Evolutionary conservation across 2,113 vertebrate species (phyloP), one percentile per base, ranked within the genome.

Genomic region (Upupa epops): DNA sequence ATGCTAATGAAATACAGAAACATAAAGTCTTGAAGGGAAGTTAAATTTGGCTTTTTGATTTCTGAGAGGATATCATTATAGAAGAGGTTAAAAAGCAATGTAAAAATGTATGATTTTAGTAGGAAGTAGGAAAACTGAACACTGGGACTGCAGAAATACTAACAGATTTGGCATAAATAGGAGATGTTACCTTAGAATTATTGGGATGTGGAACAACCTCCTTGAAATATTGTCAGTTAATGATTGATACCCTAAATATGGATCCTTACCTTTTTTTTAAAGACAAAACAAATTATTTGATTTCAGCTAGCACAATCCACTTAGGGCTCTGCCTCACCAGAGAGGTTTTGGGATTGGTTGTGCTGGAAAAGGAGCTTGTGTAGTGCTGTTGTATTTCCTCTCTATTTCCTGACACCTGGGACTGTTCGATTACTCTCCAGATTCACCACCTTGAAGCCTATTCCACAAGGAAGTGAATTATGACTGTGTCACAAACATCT

Each of bases 161-260:
- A 32, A 16, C 4, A 40, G 31, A 4, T 31, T 71, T 74, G 37
- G 3, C 42, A 29, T 26, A 78, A 74, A 11, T 13, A 48, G 13
- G 17, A 88, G 59, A 48, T 21, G 3, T 40, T 64, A 15, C 3
- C 17, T 92, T 64, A 40, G 32, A 48, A 22, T 31, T 81, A 29
- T 32, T 36, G 32, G 31, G 25, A n/a, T 24, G 16, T 36, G 56
- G 25, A 83, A 42, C 16, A 65, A 24, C 3, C 5, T 54, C 25
- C 55, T 80, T 66, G 17, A 65, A 21, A 78, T 32, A 34, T 2
- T 36, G 85, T 5, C 6, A 37, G 12, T 34, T 77, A 20, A 66
- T 18, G 28, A 9, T 49, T 1, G 2, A 8, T 21, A 24, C 0
- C 0, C 8, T 58, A 19, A 82, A 11, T 20, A 34, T 51, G 8